Evolutionary conservation across 2,797 vertebrate species (phyloP).

Genomic region (Avahi laniger): DNA sequence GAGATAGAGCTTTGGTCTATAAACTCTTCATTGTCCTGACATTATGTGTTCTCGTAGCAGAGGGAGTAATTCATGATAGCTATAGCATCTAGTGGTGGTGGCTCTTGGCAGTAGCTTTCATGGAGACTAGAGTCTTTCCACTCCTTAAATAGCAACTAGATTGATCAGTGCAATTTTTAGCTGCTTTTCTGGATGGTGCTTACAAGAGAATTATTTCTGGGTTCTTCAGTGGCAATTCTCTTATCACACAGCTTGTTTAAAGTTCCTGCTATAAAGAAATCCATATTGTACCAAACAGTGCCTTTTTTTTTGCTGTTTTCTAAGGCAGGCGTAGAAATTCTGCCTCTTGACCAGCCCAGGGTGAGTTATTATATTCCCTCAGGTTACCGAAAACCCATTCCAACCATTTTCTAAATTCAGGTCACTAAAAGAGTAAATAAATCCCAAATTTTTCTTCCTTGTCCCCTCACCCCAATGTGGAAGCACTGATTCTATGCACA

Average conservation of each 20-base stretch:
- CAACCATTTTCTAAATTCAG: not conserved
- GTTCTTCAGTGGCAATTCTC: not conserved
- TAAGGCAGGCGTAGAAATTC: not conserved
- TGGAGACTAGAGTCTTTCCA: not conserved
- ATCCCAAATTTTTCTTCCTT: not conserved
- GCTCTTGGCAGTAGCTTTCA: not conserved
- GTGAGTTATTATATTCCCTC: not conserved
- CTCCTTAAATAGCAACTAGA: not conserved
- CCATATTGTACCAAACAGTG: not conserved
- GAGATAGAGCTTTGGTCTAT: not conserved
- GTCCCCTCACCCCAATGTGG: not conserved
- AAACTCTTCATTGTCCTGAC: not conserved
- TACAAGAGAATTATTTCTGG: not conserved
- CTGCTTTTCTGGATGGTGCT: not conserved
- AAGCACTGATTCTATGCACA: not conserved
- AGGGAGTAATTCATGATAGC: not conserved
- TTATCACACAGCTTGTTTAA: not conserved
- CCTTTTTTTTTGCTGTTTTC: not conserved
- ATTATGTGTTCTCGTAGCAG: not conserved
- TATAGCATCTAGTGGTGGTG: not conserved
- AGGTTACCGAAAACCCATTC: not conserved
- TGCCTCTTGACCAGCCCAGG: not conserved
- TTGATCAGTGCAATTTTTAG: not conserved
- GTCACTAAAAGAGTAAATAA: not conserved
- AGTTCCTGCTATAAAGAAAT: constrained; percentile 11